These are phyloP conservation scores for Chinchilla lanigera DNA, from an alignment of 2,113 vertebrate species.

Conservation along the genomic window DNA sequence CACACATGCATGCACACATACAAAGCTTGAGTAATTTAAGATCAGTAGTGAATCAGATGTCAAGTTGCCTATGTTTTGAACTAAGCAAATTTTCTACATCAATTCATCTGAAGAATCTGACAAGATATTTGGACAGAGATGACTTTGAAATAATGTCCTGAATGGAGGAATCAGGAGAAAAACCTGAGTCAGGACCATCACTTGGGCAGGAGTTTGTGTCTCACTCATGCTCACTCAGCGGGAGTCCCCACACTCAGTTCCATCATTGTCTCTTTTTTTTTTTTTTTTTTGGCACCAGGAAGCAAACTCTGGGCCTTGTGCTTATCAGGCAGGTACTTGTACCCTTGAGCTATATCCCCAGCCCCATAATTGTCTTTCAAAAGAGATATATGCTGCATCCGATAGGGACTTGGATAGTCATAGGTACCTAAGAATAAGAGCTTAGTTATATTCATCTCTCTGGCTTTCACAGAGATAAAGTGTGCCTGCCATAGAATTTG, in stretches of 20 bases:
- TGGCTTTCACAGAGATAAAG: background rate
- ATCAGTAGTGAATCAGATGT: background rate
- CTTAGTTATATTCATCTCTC: background rate
- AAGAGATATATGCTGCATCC: background rate
- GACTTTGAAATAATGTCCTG: background rate
- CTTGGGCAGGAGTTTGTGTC: background rate
- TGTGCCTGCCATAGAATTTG: background rate
- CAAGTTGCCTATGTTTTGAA: background rate
- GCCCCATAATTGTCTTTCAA: background rate
- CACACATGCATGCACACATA: rapidly evolving
- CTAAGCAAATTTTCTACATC: slow-evolving; percentile 22
- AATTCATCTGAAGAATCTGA: background rate
- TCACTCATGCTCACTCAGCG: background rate
- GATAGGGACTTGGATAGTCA: background rate
- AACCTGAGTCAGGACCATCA: background rate
- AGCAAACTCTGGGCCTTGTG: no score
- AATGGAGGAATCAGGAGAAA: background rate
- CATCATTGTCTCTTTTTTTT: background rate
- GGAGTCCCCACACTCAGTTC: background rate
- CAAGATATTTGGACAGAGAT: background rate
- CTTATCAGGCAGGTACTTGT: no score
- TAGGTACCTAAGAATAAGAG: background rate
- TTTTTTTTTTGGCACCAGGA: no score
- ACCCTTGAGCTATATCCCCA: no score
- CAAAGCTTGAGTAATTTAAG: background rate